These are phyloP conservation scores for Hapalemur alaotrensis DNA, from an alignment of 2,797 vertebrate species.

Conservation along the genomic window DNA sequence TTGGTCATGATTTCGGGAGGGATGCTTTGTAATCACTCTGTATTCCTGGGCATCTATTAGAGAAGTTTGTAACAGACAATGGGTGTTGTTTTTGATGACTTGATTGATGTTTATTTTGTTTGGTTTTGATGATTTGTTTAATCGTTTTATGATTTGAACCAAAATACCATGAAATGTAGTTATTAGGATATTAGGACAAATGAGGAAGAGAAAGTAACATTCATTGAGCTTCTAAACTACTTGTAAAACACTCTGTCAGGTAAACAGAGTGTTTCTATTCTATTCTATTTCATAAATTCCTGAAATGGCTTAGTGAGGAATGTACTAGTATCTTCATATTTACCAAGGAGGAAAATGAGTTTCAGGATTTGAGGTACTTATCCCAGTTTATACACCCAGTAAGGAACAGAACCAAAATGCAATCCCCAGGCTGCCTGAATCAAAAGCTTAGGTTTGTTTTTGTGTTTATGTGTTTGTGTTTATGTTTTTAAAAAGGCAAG, in stretches of 20 bases:
- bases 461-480: background rate
- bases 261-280: background rate
- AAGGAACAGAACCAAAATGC: background rate
- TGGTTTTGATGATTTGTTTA: background rate
- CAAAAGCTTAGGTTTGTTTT: background rate
- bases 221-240: background rate
- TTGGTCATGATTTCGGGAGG: conserved; percentile 33
- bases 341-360: background rate
- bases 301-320: background rate
- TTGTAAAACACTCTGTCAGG: background rate
- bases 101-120: background rate
- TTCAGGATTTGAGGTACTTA: background rate
- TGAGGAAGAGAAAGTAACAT: background rate
- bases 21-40: conserved; percentile 45
- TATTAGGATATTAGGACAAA: conserved; percentile 8
- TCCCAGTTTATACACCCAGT: background rate
- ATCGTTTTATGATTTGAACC: conserved; percentile 13
- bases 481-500: background rate
- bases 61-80: background rate
- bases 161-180: background rate
- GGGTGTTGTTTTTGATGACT: background rate
- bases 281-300: conserved; percentile 20
- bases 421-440: background rate
- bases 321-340: background rate
- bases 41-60: background rate